Percentiles rank a stretch among this genome's conserved stretches.
Evolutionary conservation across 1,140 invertebrate species (phyloP).

Genomic region (Hormaphis cornu): DNA sequence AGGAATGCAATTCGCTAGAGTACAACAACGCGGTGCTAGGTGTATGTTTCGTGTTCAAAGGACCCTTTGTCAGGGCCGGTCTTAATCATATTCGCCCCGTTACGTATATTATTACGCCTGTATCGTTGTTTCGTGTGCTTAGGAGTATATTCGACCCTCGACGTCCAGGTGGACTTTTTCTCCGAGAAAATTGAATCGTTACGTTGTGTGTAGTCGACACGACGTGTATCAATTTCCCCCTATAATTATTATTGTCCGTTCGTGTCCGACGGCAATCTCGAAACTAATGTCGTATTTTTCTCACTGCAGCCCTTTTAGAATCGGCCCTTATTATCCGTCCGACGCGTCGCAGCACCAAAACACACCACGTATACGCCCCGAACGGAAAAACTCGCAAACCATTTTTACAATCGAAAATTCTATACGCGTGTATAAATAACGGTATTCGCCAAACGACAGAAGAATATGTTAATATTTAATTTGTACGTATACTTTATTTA

Average conservation of each 20-base stretch:
- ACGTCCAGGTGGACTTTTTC: not conserved
- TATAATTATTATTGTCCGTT: not conserved
- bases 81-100: not conserved
- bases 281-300: not conserved
- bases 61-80: no score
- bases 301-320: no score
- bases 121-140: no score
- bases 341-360: not conserved
- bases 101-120: not conserved
- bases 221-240: conserved; percentile 1
- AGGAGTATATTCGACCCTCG: not conserved
- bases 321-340: no score
- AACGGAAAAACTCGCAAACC: not conserved
- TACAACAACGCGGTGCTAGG: no score
- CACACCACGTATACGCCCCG: not conserved
- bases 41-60: no score
- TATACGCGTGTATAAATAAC: not conserved
- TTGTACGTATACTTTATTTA: not conserved
- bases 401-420: not conserved
- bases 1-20: no score
- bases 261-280: conserved; percentile 12
- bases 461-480: not conserved
- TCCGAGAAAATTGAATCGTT: conserved; percentile 12
- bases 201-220: not conserved
- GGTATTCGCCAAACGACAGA: not conserved